These are phyloP conservation scores for Macquaria australasica DNA, from an alignment of 2,113 vertebrate species.

Conservation along the genomic window DNA sequence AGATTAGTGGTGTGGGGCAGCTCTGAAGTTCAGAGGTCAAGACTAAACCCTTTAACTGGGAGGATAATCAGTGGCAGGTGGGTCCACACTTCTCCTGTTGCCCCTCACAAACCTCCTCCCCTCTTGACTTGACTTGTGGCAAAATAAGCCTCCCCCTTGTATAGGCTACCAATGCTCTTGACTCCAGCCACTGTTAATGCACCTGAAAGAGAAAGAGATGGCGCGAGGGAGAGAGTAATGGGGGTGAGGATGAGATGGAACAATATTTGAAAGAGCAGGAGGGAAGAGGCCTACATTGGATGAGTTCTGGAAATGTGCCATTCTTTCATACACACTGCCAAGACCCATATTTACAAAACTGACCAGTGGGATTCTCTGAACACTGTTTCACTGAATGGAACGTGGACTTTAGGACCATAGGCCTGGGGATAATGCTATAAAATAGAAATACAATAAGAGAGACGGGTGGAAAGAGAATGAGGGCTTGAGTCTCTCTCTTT, in stretches of 20 bases:
- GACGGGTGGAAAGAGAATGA: constrained; percentile 65
- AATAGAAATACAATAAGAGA: constrained; percentile 74
- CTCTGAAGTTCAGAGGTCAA: constrained; percentile 89
- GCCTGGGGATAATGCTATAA: constrained; percentile 67
- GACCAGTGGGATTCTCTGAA: constrained; percentile 75
- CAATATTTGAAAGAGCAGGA: constrained; percentile 44
- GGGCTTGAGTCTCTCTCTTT: constrained; percentile 60
- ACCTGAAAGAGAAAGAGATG: constrained; percentile 59
- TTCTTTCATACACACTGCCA: constrained; percentile 73
- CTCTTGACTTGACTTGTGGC: constrained; percentile 78
- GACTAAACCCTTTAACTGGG: constrained; percentile 84
- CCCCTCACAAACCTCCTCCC: constrained; percentile 74
- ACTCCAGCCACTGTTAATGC: constrained; percentile 62
- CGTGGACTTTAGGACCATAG: constrained; percentile 64
- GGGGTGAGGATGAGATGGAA: constrained; percentile 14
- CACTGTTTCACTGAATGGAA: constrained; percentile 69
- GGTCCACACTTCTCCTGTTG: constrained; percentile 84
- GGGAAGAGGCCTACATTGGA: constrained; percentile 71
- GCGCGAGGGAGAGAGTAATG: not conserved
- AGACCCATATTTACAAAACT: constrained; percentile 83
- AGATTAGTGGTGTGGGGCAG: constrained; percentile 86
- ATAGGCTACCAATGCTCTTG: constrained; percentile 58
- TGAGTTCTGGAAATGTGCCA: constrained; percentile 75
- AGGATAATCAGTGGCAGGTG: constrained; percentile 85
- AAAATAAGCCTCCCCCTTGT: constrained; percentile 64